phyloP scores from a whole-genome alignment of 2,113 vertebrate genomes.

The Poeciliopsis turrubarensis region DNA sequence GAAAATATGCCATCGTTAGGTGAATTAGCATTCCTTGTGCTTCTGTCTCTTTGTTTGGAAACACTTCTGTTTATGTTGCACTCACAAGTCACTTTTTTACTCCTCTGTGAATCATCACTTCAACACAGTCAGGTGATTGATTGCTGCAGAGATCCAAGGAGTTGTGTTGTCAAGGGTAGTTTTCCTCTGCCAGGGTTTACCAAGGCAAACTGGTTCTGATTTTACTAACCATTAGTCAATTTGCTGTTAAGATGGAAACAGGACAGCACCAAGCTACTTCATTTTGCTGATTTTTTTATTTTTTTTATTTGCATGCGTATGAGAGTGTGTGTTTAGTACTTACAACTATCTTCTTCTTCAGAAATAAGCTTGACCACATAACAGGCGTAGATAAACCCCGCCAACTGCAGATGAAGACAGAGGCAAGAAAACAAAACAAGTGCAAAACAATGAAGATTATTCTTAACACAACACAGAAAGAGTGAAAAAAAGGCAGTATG shows the following conservation, averaged over 20 bases:
- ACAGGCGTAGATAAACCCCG: slow-evolving; percentile 98
- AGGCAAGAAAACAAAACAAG: not conserved
- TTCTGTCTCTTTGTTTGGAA: not conserved
- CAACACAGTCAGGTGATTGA: not conserved
- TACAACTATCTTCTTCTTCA: slow-evolving; percentile 99
- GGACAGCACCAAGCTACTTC: not conserved
- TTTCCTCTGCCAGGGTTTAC: not conserved
- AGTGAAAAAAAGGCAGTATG: not conserved
- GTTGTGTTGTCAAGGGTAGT: not conserved
- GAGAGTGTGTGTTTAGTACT: slow-evolving; percentile 76
- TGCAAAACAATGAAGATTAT: slow-evolving; percentile 19
- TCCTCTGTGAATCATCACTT: not conserved
- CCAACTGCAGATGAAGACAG: slow-evolving; percentile 86
- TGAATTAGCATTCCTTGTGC: not conserved
- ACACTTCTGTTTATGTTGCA: not conserved
- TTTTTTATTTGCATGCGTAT: not conserved
- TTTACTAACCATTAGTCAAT: not conserved
- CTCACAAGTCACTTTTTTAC: not conserved
- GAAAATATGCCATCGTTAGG: not conserved
- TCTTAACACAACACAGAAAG: slow-evolving; percentile 4
- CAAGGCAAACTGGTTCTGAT: not conserved
- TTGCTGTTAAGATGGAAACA: not conserved
- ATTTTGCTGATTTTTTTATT: not conserved
- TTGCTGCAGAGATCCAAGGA: not conserved
- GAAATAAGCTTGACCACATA: slow-evolving; percentile 99